Conservation (phyloP, 2,888 invertebrate species). For the Ametastegia equiseti region DNA sequence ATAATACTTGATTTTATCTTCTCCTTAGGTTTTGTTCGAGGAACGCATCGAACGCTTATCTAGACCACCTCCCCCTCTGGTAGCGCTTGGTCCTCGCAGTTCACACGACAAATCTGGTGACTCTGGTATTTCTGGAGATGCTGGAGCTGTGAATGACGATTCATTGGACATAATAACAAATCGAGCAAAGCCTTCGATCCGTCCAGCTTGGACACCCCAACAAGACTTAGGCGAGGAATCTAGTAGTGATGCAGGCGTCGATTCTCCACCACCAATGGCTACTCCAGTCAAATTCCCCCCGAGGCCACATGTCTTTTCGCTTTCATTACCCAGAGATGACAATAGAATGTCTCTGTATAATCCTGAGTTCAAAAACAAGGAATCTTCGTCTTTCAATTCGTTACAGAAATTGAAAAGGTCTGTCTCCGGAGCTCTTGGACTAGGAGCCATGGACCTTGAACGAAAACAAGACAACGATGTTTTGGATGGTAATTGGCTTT, state of each 20-base stretch:
- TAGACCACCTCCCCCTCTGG: constrained; percentile 76
- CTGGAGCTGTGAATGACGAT: constrained; percentile 78
- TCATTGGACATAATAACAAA: constrained; percentile 66
- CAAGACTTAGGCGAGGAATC: constrained; percentile 88
- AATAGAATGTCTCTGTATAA: constrained; percentile 67
- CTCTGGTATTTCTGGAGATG: constrained; percentile 90
- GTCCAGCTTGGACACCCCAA: constrained; percentile 88
- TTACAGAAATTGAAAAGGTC: constrained; percentile 85
- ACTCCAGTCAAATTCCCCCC: constrained; percentile 74
- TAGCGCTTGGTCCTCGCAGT: constrained; percentile 77
- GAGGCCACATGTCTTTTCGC: constrained; percentile 83
- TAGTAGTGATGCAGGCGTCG: constrained; percentile 70
- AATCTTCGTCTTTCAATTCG: constrained; percentile 79
- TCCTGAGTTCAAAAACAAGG: constrained; percentile 75
- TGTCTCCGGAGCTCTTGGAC: constrained; percentile 81
- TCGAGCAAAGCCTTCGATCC: constrained; percentile 58
- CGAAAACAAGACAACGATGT: constrained; percentile 74
- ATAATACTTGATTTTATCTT: constrained; percentile 7
- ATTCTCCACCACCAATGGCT: constrained; percentile 66
- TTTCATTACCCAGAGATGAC: constrained; percentile 85
- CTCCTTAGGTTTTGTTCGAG: constrained; percentile 76
- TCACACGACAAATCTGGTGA: constrained; percentile 88
- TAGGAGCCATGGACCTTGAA: constrained; percentile 77
- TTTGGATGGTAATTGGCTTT: constrained; percentile 86
- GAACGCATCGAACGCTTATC: constrained; percentile 78